phyloP scores from a whole-genome alignment of 2,888 invertebrate species.

The Coleophora deauratella region DNA sequence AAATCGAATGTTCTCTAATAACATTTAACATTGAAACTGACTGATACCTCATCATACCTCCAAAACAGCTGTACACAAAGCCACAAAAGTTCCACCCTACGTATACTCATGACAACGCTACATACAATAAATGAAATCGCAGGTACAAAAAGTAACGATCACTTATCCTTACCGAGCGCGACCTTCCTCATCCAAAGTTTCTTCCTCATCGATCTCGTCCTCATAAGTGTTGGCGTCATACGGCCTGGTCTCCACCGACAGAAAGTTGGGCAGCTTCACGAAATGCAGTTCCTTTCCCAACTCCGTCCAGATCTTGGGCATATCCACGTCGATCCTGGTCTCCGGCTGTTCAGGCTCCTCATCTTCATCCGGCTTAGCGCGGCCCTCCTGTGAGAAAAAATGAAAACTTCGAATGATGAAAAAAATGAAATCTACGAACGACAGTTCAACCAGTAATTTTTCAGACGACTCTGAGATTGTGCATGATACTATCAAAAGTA shows the following conservation, averaged over 20 bases:
- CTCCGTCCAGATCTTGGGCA: conserved; percentile 95
- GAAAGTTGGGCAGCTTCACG: conserved; percentile 97
- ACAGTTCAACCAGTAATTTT: no score
- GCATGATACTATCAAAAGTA: no score
- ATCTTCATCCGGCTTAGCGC: conserved; percentile 78
- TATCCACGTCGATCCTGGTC: conserved; percentile 96
- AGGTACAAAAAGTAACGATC: no score
- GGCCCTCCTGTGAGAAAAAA: conserved; percentile 38
- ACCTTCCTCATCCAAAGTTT: conserved; percentile 98
- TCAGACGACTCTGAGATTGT: no score
- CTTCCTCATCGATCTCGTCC: conserved; percentile 99
- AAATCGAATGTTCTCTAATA: no score
- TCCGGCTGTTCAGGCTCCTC: conserved; percentile 90
- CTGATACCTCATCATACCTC: no score
- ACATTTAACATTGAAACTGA: no score
- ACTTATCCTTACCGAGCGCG: conserved; percentile 78
- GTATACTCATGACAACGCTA: no score
- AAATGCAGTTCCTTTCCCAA: conserved; percentile 95
- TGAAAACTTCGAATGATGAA: not conserved
- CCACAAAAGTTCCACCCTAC: no score
- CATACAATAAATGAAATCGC: no score
- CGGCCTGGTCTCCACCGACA: conserved; percentile 97
- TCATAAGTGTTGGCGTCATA: conserved; percentile 97
- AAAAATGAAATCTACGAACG: no score
- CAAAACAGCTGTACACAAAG: no score